Conservation (phyloP, 2,888 invertebrate species). For the Pollenia griseotomentosa region DNA sequence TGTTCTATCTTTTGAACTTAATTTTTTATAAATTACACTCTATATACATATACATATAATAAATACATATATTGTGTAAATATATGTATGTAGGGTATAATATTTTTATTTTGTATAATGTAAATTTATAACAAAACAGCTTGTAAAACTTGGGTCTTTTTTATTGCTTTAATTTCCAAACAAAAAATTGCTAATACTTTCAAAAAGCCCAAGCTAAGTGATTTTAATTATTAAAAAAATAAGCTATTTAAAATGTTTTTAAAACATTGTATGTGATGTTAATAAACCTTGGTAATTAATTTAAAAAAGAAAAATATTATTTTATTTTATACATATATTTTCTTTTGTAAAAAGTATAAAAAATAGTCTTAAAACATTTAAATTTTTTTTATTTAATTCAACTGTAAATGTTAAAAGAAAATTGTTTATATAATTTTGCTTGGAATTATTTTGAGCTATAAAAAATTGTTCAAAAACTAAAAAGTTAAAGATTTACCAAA, state of each 20-base stretch:
- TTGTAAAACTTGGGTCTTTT: constrained; percentile 42
- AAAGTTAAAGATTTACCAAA: background rate
- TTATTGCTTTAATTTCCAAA: constrained; percentile 4
- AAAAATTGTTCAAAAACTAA: background rate
- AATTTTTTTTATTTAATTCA: background rate
- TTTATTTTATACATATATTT: constrained; percentile 10
- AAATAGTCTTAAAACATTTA: constrained; percentile 2
- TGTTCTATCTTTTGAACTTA: background rate
- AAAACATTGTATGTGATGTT: constrained; percentile 60
- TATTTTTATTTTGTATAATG: constrained; percentile 32
- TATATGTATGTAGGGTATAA: background rate
- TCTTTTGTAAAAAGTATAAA: constrained; percentile 44
- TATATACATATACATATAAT: background rate
- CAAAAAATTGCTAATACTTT: background rate
- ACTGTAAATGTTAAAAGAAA: background rate
- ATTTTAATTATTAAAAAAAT: constrained; percentile 53
- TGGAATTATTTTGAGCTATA: constrained; percentile 14
- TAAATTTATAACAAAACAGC: constrained; percentile 56
- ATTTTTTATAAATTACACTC: constrained; percentile 26
- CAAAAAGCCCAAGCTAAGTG: constrained; percentile 45
- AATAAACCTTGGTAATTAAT: constrained; percentile 51
- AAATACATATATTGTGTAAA: background rate
- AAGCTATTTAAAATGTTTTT: constrained; percentile 65
- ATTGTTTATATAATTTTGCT: constrained; percentile 31
- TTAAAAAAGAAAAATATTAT: constrained; percentile 10